These are phyloP conservation scores for Lerema accius DNA, from an alignment of 1,140 invertebrate species.

Conservation along the genomic window DNA sequence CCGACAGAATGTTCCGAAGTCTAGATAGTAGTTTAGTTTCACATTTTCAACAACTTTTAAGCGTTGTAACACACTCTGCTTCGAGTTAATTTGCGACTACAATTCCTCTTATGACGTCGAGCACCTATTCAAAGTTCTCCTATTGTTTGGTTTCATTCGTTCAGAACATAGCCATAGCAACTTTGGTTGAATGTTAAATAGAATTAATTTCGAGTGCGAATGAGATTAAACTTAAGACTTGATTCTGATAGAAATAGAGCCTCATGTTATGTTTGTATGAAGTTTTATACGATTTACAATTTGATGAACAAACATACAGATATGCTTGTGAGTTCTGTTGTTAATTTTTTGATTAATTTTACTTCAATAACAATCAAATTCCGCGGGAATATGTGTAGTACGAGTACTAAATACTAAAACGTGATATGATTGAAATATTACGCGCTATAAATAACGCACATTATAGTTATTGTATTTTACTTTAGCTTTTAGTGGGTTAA, in stretches of 20 bases:
- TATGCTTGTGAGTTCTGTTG: too few relatives aligned
- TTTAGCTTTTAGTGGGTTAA: not conserved
- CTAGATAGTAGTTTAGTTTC: conserved; percentile 26
- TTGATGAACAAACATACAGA: too few relatives aligned
- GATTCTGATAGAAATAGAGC: not conserved
- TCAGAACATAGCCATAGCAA: conserved; percentile 16
- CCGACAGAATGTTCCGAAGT: conserved; percentile 29
- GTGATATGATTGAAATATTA: too few relatives aligned
- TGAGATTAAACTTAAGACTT: not conserved
- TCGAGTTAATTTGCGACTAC: conserved; percentile 27
- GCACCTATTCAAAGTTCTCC: conserved; percentile 22
- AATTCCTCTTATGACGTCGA: conserved; percentile 23
- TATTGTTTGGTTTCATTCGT: conserved; percentile 28
- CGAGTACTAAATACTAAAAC: too few relatives aligned
- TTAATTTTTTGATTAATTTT: too few relatives aligned
- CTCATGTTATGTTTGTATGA: not conserved
- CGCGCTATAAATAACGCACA: too few relatives aligned
- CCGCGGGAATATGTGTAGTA: too few relatives aligned
- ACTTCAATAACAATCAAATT: too few relatives aligned
- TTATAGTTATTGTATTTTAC: not conserved
- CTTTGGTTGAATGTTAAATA: conserved; percentile 15
- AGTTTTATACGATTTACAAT: too few relatives aligned
- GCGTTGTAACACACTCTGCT: conserved; percentile 25
- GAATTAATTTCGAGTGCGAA: conserved; percentile 3
- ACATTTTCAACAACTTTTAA: conserved; percentile 33